Base-by-base conservation (phyloP, 30 jellyfish, hydroid and myxozoan species). In the Rhopilema esculentum region DNA sequence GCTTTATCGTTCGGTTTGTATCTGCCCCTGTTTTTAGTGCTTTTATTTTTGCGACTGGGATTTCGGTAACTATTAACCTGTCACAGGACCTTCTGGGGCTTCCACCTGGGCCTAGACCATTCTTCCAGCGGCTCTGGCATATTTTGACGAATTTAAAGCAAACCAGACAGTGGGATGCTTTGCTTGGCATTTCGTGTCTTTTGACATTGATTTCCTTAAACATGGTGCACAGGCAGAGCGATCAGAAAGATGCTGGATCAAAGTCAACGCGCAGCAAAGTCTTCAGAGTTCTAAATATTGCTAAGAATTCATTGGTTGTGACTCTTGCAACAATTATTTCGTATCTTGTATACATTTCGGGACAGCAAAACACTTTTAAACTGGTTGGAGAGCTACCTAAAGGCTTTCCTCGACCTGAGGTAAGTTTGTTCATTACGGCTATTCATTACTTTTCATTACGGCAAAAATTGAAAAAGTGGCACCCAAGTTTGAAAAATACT, bases 11-110 rank as follows among this genome's bases (percentile, higher is more conserved):
- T 0, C 89, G 88, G 75, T 94, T 89, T 67, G 51, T 94, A 8
- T 95, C 99, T 0, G 27, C 63, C 23, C 95, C 97, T 22, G 99
- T 94, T 20, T 66, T 89, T 27, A 76, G 97, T 74, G 99, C 89
- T 6, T 94, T 94, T 73, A 87, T 94, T 20, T 87, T 97, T 17
- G 97, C 97, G 0, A 90, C 97, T 1, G 91, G 97, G 31, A 65
- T 94, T 27, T 68, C 64, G 23, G 81, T 90, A 16, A 31, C 84
- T 27, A 75, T 85, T 0, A 73, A 83, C 51, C 99, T 89, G 63
- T 66, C 89, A 49, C 73, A 76, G 23, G 89, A 72, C 31, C 33
- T 94, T 57, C 62, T 94, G 25, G 99, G 99, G 61, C 69, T 86
- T 1, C 70, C 76, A 1, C 67, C 85, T 4, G 83, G 81, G 25